A percentile compares a stretch with the other conserved stretches of the same genome.
Conservation (phyloP, 2,797 vertebrate species). For the Poeciliopsis infans region DNA sequence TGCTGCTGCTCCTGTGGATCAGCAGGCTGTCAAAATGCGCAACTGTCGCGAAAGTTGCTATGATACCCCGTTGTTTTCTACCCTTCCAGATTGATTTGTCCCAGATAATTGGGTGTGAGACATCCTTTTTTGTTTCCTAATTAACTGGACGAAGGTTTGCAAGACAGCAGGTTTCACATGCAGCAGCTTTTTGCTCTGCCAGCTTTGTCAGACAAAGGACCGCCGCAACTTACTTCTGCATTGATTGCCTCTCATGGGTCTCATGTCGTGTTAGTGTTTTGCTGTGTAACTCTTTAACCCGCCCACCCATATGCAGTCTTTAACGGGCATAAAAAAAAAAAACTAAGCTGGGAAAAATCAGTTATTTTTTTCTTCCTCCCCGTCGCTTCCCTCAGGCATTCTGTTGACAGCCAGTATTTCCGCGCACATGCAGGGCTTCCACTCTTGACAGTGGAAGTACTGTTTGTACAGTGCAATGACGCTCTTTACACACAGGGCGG, state of each 20-base stretch:
- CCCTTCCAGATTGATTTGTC: not conserved
- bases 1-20: slow-evolving; percentile 38
- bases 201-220: slow-evolving; percentile 3
- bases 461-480: slow-evolving; percentile 55
- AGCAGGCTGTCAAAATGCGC: slow-evolving; percentile 33
- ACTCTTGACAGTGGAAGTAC: slow-evolving; percentile 43
- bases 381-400: slow-evolving; percentile 35
- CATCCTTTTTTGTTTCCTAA: not conserved
- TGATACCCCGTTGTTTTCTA: not conserved
- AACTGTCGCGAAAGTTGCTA: slow-evolving; percentile 51
- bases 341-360: slow-evolving; percentile 61
- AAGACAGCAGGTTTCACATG: not conserved
- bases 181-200: not conserved
- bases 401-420: slow-evolving; percentile 23
- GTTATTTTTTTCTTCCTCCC: slow-evolving; percentile 27
- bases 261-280: slow-evolving; percentile 1
- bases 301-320: slow-evolving; percentile 34
- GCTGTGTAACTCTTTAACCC: slow-evolving; percentile 38
- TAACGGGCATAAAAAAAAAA: slow-evolving; percentile 30
- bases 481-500: slow-evolving; percentile 64
- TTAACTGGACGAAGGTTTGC: not conserved
- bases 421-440: slow-evolving; percentile 31
- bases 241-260: slow-evolving; percentile 3
- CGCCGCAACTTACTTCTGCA: slow-evolving; percentile 16
- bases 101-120: not conserved